Percentiles rank a stretch among this genome's conserved stretches.
Conservation (phyloP, 2,888 invertebrate genomes). For the Hermodice carunculata region DNA sequence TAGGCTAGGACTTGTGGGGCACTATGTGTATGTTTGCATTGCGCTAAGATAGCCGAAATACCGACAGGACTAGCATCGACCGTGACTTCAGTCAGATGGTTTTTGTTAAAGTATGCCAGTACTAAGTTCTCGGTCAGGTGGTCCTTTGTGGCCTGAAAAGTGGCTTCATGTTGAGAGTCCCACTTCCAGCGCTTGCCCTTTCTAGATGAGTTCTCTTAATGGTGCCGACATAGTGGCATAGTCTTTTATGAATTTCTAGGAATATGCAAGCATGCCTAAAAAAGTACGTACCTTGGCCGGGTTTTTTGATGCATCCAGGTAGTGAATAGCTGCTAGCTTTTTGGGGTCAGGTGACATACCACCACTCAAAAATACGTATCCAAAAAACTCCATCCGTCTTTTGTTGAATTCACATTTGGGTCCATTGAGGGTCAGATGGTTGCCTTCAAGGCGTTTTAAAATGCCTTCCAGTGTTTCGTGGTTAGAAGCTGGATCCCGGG, state of each 20-base stretch:
- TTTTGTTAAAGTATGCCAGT: constrained; percentile 32
- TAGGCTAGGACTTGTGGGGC: constrained; percentile 16
- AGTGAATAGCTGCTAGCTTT: constrained; percentile 14
- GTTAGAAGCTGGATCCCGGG: constrained; percentile 16
- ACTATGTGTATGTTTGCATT: neutral
- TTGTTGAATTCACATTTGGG: constrained; percentile 55
- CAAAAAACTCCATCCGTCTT: constrained; percentile 8
- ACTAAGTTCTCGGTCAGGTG: neutral
- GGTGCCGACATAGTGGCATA: constrained; percentile 35
- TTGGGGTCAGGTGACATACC: constrained; percentile 4
- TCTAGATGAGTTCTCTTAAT: constrained; percentile 35
- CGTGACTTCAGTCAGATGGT: constrained; percentile 24
- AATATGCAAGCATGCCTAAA: constrained; percentile 19
- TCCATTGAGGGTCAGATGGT: constrained; percentile 42
- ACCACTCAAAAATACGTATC: constrained; percentile 1
- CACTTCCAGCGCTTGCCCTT: constrained; percentile 35
- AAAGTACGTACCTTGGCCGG: constrained; percentile 17
- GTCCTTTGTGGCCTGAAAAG: constrained; percentile 34
- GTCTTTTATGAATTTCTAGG: constrained; percentile 14
- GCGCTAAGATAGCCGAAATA: constrained; percentile 12
- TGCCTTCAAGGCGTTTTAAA: constrained; percentile 32
- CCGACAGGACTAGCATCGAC: constrained; percentile 39
- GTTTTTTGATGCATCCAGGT: constrained; percentile 3
- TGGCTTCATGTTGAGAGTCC: constrained; percentile 27
- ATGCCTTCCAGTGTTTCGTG: constrained; percentile 50